Percentiles rank a stretch among this genome's conserved stretches.
These are phyloP conservation scores for Suncus etruscus DNA, from an alignment of 2,113 vertebrate genomes.

Conservation along the genomic window DNA sequence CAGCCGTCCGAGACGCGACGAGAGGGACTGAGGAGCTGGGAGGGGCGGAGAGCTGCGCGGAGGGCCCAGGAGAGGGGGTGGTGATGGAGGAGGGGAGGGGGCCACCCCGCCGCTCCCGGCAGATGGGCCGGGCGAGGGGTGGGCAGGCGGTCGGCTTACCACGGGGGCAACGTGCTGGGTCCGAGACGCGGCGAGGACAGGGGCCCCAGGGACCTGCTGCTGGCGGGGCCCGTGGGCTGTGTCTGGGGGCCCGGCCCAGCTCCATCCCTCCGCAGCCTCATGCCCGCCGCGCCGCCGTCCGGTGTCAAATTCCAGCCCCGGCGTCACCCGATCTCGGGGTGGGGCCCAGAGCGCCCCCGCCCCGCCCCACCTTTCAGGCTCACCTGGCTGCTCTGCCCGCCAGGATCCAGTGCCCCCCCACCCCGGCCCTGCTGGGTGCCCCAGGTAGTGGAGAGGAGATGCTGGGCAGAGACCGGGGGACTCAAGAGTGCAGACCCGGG, in stretches of 20 bases:
- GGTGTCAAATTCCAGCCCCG: slow-evolving; percentile 85
- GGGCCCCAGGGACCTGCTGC: slow-evolving; percentile 77
- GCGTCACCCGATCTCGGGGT: slow-evolving; percentile 81
- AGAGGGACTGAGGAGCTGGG: slow-evolving; percentile 61
- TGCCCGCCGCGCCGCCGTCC: slow-evolving; percentile 79
- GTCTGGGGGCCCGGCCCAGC: slow-evolving; percentile 82
- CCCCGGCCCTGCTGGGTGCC: slow-evolving; percentile 3
- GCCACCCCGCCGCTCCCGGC: not conserved
- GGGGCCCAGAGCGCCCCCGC: slow-evolving; percentile 66
- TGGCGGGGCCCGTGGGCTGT: slow-evolving; percentile 69
- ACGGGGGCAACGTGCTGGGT: slow-evolving; percentile 55
- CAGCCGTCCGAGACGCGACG: slow-evolving; percentile 26
- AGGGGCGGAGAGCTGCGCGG: slow-evolving; percentile 49
- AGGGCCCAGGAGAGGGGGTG: slow-evolving; percentile 53
- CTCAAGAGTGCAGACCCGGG: slow-evolving; percentile 5
- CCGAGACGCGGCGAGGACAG: slow-evolving; percentile 46
- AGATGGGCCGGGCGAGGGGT: slow-evolving; percentile 45
- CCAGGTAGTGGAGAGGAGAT: not conserved
- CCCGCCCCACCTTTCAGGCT: slow-evolving; percentile 78
- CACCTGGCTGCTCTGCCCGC: slow-evolving; percentile 72
- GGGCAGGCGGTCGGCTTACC: slow-evolving; percentile 67
- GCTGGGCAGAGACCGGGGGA: slow-evolving; percentile 37
- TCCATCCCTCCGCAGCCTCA: slow-evolving; percentile 86
- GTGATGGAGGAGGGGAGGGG: slow-evolving; percentile 25
- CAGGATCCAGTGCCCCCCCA: slow-evolving; percentile 31